phyloP scores from a whole-genome alignment of 2,888 invertebrate genomes.

The Hemistola chrysoprasaria region DNA sequence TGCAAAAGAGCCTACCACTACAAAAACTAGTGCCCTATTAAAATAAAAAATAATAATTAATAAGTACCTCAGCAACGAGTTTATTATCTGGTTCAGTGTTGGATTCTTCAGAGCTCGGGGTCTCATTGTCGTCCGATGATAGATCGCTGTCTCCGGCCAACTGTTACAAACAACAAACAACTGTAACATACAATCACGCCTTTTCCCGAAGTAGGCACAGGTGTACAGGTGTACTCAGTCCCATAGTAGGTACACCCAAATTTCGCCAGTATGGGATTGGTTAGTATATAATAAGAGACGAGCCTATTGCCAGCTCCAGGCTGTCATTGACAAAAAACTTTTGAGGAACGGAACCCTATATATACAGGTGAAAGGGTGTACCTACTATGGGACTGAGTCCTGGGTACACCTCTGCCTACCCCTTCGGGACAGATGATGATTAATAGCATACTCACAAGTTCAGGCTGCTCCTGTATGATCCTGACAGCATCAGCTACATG shows the following conservation, averaged over 20 bases:
- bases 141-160: constrained; percentile 41
- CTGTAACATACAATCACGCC: constrained; percentile 2
- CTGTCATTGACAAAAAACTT: no score
- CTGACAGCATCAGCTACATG: constrained; percentile 85
- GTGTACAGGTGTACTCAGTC: constrained; percentile 37
- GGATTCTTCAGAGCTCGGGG: constrained; percentile 48
- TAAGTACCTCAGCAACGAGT: constrained; percentile 55
- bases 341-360: no score
- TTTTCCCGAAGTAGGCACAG: constrained; percentile 78
- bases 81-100: constrained; percentile 49
- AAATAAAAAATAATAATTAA: neutral
- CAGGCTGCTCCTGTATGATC: constrained; percentile 83
- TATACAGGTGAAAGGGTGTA: no score
- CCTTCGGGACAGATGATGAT: no score
- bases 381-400: no score
- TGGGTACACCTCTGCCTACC: no score
- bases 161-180: constrained; percentile 27
- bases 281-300: no score
- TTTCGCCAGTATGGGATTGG: no score
- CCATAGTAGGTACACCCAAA: no score
- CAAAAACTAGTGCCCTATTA: neutral
- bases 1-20: no score
- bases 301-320: no score
- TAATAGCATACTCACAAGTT: constrained; percentile 65
- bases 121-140: constrained; percentile 41